Base-by-base conservation (phyloP, 2,113 vertebrate genomes). In the Macquaria ambigua region DNA sequence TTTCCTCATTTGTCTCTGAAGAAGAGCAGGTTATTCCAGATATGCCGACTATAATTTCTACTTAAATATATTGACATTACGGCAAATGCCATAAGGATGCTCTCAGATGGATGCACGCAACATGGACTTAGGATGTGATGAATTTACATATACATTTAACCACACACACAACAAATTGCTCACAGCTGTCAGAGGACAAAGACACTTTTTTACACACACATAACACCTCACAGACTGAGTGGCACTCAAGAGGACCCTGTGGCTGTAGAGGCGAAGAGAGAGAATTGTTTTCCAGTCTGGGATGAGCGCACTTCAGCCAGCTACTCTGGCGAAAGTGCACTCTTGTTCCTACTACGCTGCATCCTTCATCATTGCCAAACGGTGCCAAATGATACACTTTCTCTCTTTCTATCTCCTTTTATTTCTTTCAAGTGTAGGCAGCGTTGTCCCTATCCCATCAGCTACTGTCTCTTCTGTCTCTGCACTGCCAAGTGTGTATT, bases 251-350 rank as follows among this genome's bases (percentile, higher is more conserved):
- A 71, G 81, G 61, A 74, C 43, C 59, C 18, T 50, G 73, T 66
- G 71, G 72, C 72, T 84, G 48, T 21, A 11, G 16, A 82, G 78
- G 81, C 8, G 2, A 62, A 28, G 50, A 61, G 18, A 73, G 48
- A 11, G 28, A 28, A 72, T 76, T 81, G 73, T 67, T 88, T 88
- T 78, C 62, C 72, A 74, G 79, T 88, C 52, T 76, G 25, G 63
- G 62, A 75, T 79, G 34, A 87, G 62, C 3, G 21, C 70, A 67
- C 91, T 92, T 86, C 53, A 92, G 67, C 21, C 55, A 10, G 67
- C 78, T 79, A 28, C 84, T 76, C 34, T n/a, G 55, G n/a, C 66
- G 4, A 71, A 77, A 91, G 66, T 46, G 69, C 77, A 81, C 53
- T 48, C 64, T 82, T 85, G 15, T 77, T 50, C 41, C 77, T 56